A percentile compares a stretch with the other conserved stretches of the same genome.
These are phyloP conservation scores for Drosophila kikkawai DNA, from an alignment of 1,140 invertebrate species.

Conservation along the genomic window DNA sequence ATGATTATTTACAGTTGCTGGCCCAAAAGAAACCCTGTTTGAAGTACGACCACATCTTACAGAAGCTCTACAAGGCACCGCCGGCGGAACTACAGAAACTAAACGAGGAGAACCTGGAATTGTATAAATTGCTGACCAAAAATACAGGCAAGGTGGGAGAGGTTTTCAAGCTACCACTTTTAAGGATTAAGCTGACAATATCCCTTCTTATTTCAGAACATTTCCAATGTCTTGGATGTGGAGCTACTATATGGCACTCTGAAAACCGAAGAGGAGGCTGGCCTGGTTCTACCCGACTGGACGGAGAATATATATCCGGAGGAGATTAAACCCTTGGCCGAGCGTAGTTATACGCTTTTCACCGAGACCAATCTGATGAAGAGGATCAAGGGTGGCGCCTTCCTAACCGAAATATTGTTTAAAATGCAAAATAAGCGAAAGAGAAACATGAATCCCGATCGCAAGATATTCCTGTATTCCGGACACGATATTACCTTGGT, in stretches of 20 bases:
- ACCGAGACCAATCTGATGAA: constrained; percentile 90
- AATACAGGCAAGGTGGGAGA: constrained; percentile 87
- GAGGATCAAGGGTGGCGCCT: constrained; percentile 89
- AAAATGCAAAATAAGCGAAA: constrained; percentile 85
- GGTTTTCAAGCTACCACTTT: too few relatives aligned
- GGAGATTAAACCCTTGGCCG: constrained; percentile 89
- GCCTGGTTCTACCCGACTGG: constrained; percentile 90
- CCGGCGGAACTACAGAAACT: constrained; percentile 86
- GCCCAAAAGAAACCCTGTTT: constrained; percentile 88
- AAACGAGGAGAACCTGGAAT: constrained; percentile 86
- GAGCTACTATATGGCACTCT: constrained; percentile 91
- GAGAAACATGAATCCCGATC: constrained; percentile 75
- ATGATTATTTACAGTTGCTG: constrained; percentile 85
- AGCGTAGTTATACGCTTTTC: constrained; percentile 89
- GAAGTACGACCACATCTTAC: constrained; percentile 87
- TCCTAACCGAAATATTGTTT: constrained; percentile 85
- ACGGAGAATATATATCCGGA: constrained; percentile 89
- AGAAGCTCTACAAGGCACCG: constrained; percentile 85
- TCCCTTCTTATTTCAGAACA: constrained; percentile 80
- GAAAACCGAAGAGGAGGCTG: constrained; percentile 89
- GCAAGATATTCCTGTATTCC: constrained; percentile 88
- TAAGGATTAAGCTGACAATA: not conserved
- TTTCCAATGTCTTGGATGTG: constrained; percentile 88
- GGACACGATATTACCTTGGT: constrained; percentile 92
- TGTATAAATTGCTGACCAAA: constrained; percentile 88